Evolutionary conservation across 2,888 invertebrate genomes (phyloP), one percentile per base, ranked within the genome.

Genomic region (Leucoptera coffeella): DNA sequence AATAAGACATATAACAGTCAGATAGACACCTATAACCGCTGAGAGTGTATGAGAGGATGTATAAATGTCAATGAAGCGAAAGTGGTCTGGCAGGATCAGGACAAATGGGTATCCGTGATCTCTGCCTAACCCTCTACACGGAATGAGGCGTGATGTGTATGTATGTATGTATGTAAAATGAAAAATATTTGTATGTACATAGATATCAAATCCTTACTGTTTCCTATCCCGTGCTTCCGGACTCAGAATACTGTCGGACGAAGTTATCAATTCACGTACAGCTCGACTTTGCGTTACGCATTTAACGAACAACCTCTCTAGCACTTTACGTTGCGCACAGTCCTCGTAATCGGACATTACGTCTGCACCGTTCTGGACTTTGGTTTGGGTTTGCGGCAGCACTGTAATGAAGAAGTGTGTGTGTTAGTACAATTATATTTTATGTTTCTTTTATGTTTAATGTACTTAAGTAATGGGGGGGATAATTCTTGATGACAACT

Each of bases 261-360:
- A 31, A 0, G 45, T 46, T 0, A 65, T 32, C 0, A 62, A 35
- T 1, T 25, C 29, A 20, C 47, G 48, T 0, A 65, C 53, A 0
- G 50, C 46, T 26, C 52, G 39, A 0, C 40, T 36, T 25, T 60
- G 60, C 0, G 45, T 47, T 3, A 56, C 12, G 0, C 46, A 47
- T 26, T 61, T 64, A 0, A 54, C 50, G 0, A 48, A 38, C 2
- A 41, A 37, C 11, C 50, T 49, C 31, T 65, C 62, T 3, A 62
- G 31, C 2, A 61, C 38, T 12, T 51, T 52, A 29, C 39, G 37
- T 2, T 37, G 34, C 0, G 40, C 59, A 1, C 43, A 22, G 0
- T 59, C 50, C 3, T 45, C 47, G 11, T 57, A 65, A 0, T 46
- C 41, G 1, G 32, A 35, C 2, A 58, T 25, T 14, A 24, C 23